These are phyloP conservation scores for Xenopus tropicalis DNA, from an alignment of 2,113 vertebrate species.

Conservation along the genomic window UCB_Xtro_10.0 CM004444.2:50257501-50258000, in stretches of 20 bases:
- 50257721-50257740: conserved; percentile 59
- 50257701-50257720: conserved; percentile 10
- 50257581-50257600: too few species aligned
- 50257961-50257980: conserved; percentile 55
- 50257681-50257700: background rate
- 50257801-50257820: conserved; percentile 75
- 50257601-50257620: too few species aligned
- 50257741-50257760: conserved; percentile 59
- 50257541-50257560: too few species aligned
- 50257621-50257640: too few species aligned
- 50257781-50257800: conserved; percentile 72
- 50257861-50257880: conserved; percentile 73
- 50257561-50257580: too few species aligned
- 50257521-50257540: too few species aligned
- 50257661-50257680: too few species aligned
- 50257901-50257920: conserved; percentile 72
- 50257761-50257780: conserved; percentile 78
- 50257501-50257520: too few species aligned
- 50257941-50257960: conserved; percentile 65
- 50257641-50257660: too few species aligned
- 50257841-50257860: conserved; percentile 78
- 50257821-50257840: conserved; percentile 77
- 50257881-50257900: conserved; percentile 68
- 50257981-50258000: conserved; percentile 59
- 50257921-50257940: conserved; percentile 76